Percentiles rank a stretch among this genome's conserved stretches.
Conservation (phyloP, 2,113 vertebrate species). For the Columbina picui region DNA sequence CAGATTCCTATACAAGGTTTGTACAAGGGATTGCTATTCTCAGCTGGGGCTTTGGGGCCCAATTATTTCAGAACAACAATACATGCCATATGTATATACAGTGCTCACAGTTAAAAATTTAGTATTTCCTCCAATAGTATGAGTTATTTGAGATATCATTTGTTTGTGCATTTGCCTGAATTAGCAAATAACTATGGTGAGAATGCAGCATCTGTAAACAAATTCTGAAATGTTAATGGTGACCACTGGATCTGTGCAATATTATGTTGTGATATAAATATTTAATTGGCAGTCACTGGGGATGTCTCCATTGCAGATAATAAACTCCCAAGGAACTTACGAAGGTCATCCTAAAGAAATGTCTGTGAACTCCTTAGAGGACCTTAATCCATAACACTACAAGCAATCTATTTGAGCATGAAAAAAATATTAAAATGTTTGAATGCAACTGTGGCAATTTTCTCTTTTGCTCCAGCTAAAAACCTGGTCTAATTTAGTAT, state of each 20-base stretch:
- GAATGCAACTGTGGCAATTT: not conserved
- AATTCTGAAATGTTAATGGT: not conserved
- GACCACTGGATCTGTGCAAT: not conserved
- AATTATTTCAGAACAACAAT: not conserved
- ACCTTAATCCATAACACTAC: not conserved
- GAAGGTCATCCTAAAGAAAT: not conserved
- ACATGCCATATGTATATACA: not conserved
- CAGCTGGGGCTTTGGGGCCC: not conserved
- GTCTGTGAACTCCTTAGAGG: not conserved
- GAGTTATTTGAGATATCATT: not conserved
- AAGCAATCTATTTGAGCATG: not conserved
- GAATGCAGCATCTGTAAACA: not conserved
- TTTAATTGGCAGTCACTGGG: constrained; percentile 7
- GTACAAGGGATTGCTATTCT: not conserved
- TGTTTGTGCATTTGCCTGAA: not conserved
- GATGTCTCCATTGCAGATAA: not conserved
- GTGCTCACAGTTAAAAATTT: constrained; percentile 20
- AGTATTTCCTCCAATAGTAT: not conserved
- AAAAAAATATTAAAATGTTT: not conserved
- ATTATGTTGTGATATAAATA: constrained; percentile 4
- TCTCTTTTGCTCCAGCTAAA: not conserved
- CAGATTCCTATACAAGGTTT: not conserved
- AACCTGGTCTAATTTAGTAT: not conserved
- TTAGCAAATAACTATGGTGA: not conserved
- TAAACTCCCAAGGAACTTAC: not conserved